These are phyloP conservation scores for Gastrophryne carolinensis DNA, from an alignment of 2,797 vertebrate species.

Conservation along the genomic window DNA sequence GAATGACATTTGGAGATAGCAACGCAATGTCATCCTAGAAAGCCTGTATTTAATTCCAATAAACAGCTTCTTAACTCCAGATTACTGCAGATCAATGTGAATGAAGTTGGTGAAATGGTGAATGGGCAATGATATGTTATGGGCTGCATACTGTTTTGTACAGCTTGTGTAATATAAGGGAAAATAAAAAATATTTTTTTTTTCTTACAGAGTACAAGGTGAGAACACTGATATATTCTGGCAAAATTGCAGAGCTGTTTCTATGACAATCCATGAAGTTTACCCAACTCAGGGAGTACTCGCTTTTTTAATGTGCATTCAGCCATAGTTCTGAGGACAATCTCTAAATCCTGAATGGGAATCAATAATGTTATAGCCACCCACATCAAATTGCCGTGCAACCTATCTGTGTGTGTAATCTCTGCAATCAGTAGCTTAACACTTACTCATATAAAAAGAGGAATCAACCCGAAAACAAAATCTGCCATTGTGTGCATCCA, in stretches of 20 bases:
- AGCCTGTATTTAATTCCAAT: too few relatives aligned
- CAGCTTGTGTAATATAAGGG: too few relatives aligned
- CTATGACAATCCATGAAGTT: slow-evolving; percentile 18
- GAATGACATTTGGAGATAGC: too few relatives aligned
- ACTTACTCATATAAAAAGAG: not conserved
- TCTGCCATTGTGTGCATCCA: not conserved
- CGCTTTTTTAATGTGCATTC: slow-evolving; percentile 15
- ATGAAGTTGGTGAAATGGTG: too few relatives aligned
- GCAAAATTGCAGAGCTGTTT: slow-evolving; percentile 38
- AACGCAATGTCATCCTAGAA: too few relatives aligned
- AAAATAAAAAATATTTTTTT: too few relatives aligned
- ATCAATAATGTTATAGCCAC: slow-evolving; percentile 12
- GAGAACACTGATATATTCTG: slow-evolving; percentile 57
- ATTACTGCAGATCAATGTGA: too few relatives aligned
- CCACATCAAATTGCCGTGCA: not conserved
- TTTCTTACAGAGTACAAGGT: slow-evolving; percentile 95
- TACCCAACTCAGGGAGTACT: not conserved
- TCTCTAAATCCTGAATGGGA: slow-evolving; percentile 12
- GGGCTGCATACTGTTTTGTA: too few relatives aligned
- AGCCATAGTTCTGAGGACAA: not conserved
- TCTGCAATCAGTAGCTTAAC: not conserved
- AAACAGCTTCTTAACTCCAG: too few relatives aligned
- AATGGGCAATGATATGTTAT: too few relatives aligned
- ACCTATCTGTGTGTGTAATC: not conserved
- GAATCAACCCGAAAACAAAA: not conserved